phyloP scores from a whole-genome alignment of 2,113 vertebrate genomes.

The Sarotherodon lohbergeri region DNA sequence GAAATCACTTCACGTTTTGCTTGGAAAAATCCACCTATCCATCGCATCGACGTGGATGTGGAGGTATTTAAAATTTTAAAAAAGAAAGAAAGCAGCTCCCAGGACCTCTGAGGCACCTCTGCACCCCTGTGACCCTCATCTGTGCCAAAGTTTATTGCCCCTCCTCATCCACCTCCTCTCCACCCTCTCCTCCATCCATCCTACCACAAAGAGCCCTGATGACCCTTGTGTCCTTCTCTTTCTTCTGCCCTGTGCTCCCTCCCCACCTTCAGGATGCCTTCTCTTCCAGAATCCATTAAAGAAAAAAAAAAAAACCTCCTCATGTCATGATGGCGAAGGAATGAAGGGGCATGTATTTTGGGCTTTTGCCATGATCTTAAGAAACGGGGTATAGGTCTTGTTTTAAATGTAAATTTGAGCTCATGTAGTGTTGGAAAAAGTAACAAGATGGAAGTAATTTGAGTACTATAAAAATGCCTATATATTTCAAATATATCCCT shows the following conservation, averaged over 20 bases:
- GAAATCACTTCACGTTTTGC: not conserved
- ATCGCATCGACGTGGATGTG: not conserved
- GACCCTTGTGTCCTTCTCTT: constrained; percentile 66
- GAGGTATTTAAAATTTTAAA: not conserved
- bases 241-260: constrained; percentile 39
- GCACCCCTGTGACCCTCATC: constrained; percentile 60
- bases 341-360: not conserved
- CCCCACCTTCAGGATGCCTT: constrained; percentile 68
- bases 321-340: constrained; percentile 7
- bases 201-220: constrained; percentile 68
- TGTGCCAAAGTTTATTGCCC: constrained; percentile 57
- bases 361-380: not conserved
- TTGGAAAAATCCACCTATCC: not conserved
- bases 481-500: not conserved
- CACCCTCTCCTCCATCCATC: constrained; percentile 53
- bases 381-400: not conserved
- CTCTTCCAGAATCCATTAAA: constrained; percentile 60
- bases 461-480: not conserved
- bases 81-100: constrained; percentile 28
- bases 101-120: constrained; percentile 62
- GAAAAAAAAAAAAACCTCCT: constrained; percentile 38
- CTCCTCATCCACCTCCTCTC: constrained; percentile 19
- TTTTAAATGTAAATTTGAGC: not conserved
- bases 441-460: not conserved
- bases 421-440: not conserved